Percentiles rank a stretch among this genome's conserved stretches.
Conservation (phyloP, 2,888 invertebrate species). For the Hofmannophila pseudospretella region DNA sequence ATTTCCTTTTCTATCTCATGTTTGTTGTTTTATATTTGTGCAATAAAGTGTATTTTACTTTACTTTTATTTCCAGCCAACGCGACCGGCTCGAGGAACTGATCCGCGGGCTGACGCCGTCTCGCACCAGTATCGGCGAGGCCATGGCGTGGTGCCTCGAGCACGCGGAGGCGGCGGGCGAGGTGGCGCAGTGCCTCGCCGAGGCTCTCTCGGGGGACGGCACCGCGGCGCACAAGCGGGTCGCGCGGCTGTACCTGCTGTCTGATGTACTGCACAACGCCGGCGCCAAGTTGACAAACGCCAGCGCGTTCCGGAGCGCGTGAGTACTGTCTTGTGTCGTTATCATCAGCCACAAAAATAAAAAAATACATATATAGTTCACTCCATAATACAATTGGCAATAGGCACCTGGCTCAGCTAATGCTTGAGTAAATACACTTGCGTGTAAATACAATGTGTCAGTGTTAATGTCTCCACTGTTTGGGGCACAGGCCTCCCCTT, state of each 20-base stretch:
- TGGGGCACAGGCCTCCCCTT: no score
- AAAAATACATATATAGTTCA: no score
- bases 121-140: conserved; percentile 90
- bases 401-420: no score
- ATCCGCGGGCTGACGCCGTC: conserved; percentile 91
- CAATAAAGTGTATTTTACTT: no score
- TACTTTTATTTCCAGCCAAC: conserved; percentile 86
- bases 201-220: conserved; percentile 86
- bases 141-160: conserved; percentile 99
- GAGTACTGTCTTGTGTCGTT: no score
- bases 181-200: conserved; percentile 92
- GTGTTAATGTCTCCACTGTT: no score
- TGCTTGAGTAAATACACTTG: no score
- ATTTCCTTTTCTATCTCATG: no score
- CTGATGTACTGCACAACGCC: conserved; percentile 98
- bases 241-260: conserved; percentile 95
- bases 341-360: no score
- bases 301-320: conserved; percentile 93
- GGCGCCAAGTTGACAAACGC: conserved; percentile 97
- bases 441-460: no score
- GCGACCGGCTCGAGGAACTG: conserved; percentile 94
- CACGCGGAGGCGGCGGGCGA: conserved; percentile 98
- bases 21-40: no score
- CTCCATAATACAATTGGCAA: no score
- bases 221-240: conserved; percentile 93